Evolutionary conservation across 2,797 vertebrate genomes (phyloP).

Genomic region (Molossus alvarezi): DNA sequence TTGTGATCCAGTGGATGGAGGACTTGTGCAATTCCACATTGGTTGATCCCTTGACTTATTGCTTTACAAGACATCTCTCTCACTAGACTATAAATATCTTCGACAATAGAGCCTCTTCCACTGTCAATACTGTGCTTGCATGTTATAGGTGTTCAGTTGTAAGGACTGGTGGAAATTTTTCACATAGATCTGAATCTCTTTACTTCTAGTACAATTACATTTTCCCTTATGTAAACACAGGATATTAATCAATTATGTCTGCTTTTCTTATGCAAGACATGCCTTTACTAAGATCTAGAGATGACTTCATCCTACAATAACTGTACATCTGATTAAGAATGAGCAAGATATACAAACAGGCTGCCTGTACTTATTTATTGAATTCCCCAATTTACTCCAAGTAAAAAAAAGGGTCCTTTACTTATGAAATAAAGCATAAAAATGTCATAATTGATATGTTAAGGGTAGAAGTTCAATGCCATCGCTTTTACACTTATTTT

Average conservation of each 20-base stretch:
- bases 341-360: not conserved
- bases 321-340: constrained; percentile 21
- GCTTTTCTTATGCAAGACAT: not conserved
- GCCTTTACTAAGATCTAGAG: constrained; percentile 3
- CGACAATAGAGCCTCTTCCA: not conserved
- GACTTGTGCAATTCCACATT: not conserved
- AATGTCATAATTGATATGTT: constrained; percentile 13
- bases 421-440: constrained; percentile 49
- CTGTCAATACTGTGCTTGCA: constrained; percentile 42
- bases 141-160: not conserved
- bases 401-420: not conserved
- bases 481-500: constrained; percentile 24
- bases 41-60: constrained; percentile 54
- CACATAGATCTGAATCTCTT: constrained; percentile 45
- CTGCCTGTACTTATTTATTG: constrained; percentile 37
- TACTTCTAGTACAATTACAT: not conserved
- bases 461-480: not conserved
- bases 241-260: not conserved
- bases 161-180: constrained; percentile 41
- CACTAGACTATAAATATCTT: constrained; percentile 10
- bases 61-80: constrained; percentile 1
- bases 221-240: not conserved
- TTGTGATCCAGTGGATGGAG: not conserved
- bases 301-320: not conserved
- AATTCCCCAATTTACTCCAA: constrained; percentile 10